phyloP scores from a whole-genome alignment of 2,113 vertebrate species.

The Peucedramus taeniatus region DNA sequence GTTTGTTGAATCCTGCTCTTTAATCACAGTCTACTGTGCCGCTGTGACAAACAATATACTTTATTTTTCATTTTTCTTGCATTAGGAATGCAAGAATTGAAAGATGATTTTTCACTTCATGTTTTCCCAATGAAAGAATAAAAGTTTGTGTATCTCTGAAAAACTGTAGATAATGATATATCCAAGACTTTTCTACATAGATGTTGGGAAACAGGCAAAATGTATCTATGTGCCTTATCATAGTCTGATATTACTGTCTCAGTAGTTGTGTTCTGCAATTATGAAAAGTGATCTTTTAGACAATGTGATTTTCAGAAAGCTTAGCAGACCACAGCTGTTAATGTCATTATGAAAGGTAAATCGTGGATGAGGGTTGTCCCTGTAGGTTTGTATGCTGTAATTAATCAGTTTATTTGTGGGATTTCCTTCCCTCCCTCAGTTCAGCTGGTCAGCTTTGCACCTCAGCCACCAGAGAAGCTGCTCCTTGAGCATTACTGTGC shows the following conservation, averaged over 20 bases:
- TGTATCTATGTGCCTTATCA: not conserved
- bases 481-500: not conserved
- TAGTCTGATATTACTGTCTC: not conserved
- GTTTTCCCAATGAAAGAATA: not conserved
- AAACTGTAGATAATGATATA: not conserved
- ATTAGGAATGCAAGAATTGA: not conserved
- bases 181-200: not conserved
- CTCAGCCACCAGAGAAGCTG: not conserved
- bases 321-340: not conserved
- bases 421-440: not conserved
- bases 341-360: not conserved
- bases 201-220: not conserved
- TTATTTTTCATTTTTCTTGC: not conserved
- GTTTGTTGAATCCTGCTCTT: not conserved
- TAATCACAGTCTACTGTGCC: not conserved
- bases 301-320: not conserved
- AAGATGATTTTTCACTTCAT: not conserved
- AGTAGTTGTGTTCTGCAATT: not conserved
- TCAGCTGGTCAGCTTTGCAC: not conserved
- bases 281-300: not conserved
- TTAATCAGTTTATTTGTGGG: not conserved
- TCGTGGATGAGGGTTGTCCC: not conserved
- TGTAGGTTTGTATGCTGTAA: not conserved
- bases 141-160: not conserved
- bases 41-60: not conserved